phyloP scores from a whole-genome alignment of 1,140 invertebrate species.

The Tyrophagus putrescentiae region DNA sequence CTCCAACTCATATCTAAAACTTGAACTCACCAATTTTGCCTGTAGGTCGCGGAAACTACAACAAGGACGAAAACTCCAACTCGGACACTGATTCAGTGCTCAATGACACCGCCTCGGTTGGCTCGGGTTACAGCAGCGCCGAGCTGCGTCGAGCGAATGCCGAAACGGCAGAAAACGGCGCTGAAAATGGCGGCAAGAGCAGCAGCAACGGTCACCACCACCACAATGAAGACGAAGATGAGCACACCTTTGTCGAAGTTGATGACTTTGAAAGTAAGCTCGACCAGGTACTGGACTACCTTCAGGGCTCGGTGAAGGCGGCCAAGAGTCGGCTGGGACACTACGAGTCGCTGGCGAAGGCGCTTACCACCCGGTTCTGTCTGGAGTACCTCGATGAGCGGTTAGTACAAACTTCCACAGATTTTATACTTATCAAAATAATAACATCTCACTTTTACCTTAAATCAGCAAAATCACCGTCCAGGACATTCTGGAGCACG shows the following conservation, averaged over 20 bases:
- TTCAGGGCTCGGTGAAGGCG: conserved; percentile 55
- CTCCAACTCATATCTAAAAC: too few relatives aligned
- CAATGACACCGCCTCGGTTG: too few relatives aligned
- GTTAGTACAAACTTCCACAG: conserved; percentile 26
- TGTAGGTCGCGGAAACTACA: too few relatives aligned
- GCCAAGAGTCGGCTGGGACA: conserved; percentile 57
- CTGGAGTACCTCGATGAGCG: conserved; percentile 53
- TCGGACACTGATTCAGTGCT: too few relatives aligned
- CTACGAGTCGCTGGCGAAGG: conserved; percentile 52
- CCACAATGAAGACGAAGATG: too few relatives aligned
- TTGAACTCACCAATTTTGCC: too few relatives aligned
- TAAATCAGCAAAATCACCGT: conserved; percentile 52
- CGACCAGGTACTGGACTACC: conserved; percentile 63
- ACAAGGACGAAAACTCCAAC: too few relatives aligned
- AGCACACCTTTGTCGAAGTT: conserved; percentile 16
- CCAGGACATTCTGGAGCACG: conserved; percentile 59
- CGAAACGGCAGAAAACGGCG: too few relatives aligned
- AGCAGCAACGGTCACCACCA: too few relatives aligned
- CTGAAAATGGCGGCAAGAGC: too few relatives aligned
- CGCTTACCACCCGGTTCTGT: conserved; percentile 60
- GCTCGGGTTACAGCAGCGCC: too few relatives aligned
- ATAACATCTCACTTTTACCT: conserved; percentile 18
- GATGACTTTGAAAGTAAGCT: conserved; percentile 81
- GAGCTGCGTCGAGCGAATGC: too few relatives aligned
- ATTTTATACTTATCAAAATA: conserved; percentile 3